Evolutionary conservation across 1,140 invertebrate genomes (phyloP), one percentile per base, ranked within the genome.

Genomic region (Apocrypta bakeri): DNA sequence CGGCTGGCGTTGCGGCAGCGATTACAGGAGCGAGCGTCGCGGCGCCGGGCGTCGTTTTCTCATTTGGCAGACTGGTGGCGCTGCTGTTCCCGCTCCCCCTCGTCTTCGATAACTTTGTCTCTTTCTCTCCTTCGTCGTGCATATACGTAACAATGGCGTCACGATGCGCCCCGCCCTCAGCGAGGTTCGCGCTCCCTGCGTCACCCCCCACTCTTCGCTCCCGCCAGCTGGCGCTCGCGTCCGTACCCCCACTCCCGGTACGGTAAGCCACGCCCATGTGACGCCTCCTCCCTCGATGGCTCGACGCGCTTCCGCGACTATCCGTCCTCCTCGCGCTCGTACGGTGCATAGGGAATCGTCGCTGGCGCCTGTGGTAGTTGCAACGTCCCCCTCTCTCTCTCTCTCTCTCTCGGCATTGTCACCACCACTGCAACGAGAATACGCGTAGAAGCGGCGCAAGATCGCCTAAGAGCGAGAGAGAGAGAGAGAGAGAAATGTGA

Each of bases 1-100:
- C 84, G 85, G 88, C 89, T 90, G 90, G 87, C 87, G 89, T 90
- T 89, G 88, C 86, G 88, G 56, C 56, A 25, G 61, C 79, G 56
- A 74, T 81, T 74, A 27, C 37, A 48, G 17, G 4, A 9, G 25
- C 9, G 63, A 74, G 68, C 81, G 81, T 82, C 74, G 80, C 80
- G 74, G 86, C 87, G 88, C 85, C 87, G 82, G 85, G 86, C 74
- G 68, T 73, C 24, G 40, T 64, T 63, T 64, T 37, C 73, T 27
- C 33, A 40, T 71, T 37, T 25, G 73, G 79, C 66, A 29, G 77
- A 33, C 37, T 11, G 27, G 74, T 21, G 33, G 81, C 77, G 24
- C 69, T 74, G 29, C 29, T 24, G 85, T 27, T 1, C 37, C 56
- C 29, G 11, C 17, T 24, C 29, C 7, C 61, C 37, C 71, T 40